Percentiles rank a stretch among this genome's conserved stretches.
These are phyloP conservation scores for Regulus satrapa DNA, from an alignment of 2,113 vertebrate genomes.

Conservation along the genomic window DNA sequence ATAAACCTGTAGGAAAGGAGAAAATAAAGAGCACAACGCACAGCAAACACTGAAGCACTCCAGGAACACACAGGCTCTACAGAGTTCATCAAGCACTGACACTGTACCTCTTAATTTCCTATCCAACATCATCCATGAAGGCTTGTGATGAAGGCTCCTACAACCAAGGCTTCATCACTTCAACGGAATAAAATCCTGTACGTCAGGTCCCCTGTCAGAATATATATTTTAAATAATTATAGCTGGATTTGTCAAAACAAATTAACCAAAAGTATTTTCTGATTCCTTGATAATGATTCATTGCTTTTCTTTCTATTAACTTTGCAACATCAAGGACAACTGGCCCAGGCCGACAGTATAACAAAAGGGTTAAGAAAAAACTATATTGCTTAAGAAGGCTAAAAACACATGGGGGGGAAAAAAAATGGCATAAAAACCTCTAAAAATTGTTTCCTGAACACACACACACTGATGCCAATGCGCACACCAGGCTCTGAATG, in stretches of 20 bases:
- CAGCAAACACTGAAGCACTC: background rate
- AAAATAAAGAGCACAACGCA: background rate
- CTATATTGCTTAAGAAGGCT: background rate
- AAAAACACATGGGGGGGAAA: accelerated
- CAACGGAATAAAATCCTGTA: background rate
- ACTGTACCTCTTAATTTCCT: background rate
- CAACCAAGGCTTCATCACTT: background rate
- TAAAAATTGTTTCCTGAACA: background rate
- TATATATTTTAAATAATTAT: background rate
- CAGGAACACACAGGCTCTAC: background rate
- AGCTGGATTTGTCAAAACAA: background rate
- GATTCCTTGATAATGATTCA: background rate
- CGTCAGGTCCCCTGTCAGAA: background rate
- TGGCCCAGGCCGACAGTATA: background rate
- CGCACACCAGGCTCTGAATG: background rate
- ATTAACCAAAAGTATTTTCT: background rate
- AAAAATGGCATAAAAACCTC: background rate
- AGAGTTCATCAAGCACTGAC: background rate
- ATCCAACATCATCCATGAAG: background rate
- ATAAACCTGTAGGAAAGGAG: background rate
- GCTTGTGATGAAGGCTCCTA: background rate
- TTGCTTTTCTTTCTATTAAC: background rate
- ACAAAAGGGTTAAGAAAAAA: background rate
- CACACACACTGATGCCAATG: accelerated
- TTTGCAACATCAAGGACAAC: background rate